Percentiles rank a stretch among this genome's conserved stretches.
Evolutionary conservation across 2,113 vertebrate species (phyloP).

Genomic region (Emydura subglobosa): DNA sequence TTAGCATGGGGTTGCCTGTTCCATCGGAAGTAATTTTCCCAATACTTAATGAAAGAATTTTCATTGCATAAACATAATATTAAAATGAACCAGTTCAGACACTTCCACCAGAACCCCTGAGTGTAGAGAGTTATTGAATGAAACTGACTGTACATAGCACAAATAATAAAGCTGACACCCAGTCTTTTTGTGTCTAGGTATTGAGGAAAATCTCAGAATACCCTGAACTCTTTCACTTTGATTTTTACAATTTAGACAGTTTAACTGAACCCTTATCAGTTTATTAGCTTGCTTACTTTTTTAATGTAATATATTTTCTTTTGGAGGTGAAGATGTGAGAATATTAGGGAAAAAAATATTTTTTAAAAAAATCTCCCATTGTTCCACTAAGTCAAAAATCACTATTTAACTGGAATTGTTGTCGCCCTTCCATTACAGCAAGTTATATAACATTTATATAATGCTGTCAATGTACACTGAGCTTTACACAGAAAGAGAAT

Average conservation of each 20-base stretch:
- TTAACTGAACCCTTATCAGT: neutral
- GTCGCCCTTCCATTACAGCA: neutral
- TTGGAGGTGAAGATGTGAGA: neutral
- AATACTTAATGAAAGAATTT: conserved; percentile 74
- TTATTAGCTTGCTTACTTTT: rapidly evolving
- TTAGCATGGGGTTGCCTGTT: conserved; percentile 65
- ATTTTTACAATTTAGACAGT: neutral
- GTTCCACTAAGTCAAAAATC: neutral
- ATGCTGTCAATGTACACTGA: neutral
- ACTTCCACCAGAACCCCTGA: conserved; percentile 34
- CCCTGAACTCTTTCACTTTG: neutral
- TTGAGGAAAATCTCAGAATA: neutral
- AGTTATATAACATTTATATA: neutral
- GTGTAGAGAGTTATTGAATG: neutral
- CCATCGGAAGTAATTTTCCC: conserved; percentile 20
- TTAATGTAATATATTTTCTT: neutral
- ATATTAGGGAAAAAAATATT: neutral
- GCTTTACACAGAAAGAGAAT: neutral
- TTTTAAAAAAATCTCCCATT: rapidly evolving
- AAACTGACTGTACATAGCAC: neutral
- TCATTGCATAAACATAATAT: conserved; percentile 67
- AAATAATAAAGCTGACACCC: neutral
- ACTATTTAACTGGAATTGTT: neutral
- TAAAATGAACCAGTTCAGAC: conserved; percentile 60
- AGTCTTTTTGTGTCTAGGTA: neutral